Base-by-base conservation (phyloP, 2,797 vertebrate species). In the Spondyliosoma cantharus region DNA sequence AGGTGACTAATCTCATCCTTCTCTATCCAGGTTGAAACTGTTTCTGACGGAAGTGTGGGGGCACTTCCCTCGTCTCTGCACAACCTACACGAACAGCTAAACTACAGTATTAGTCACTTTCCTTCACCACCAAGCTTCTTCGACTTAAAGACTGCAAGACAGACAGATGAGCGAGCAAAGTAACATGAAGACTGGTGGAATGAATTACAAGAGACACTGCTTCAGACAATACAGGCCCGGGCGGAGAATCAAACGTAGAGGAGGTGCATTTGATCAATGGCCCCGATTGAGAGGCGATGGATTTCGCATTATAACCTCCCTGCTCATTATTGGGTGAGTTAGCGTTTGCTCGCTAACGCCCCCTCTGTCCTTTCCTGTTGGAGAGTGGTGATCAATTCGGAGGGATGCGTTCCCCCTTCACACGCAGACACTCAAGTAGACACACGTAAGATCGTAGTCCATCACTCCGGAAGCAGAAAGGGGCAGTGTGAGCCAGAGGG, bases 241-340 rank as follows among this genome's bases (percentile, higher is more conserved):
- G 72, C 54, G 24, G 69, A 75, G 72, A 86, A 90, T 87, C 86
- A 90, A 89, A 91, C 77, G 84, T 78, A 86, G 66, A 72, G 57
- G 46, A 89, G 78, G 72, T 48, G 11, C 59, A 65, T 90, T 87
- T 88, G 90, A 94, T 93, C 90, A 91, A 92, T 93, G 86, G 81
- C 72, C 88, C 80, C 82, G 60, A 93, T 89, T 91, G 91, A 93
- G 90, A 92, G 77, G 70, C 80, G 67, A 93, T 93, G 87, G 92
- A 93, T 93, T 94, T 94, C 69, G 48, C 90, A 93, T 92, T 90
- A 92, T 90, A 91, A 85, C 90, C 83, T 85, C 85, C 84, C 80
- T 88, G 85, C 90, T 92, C 89, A 91, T 90, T 92, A 93, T 92
- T 90, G 89, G 89, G 80, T 80, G 83, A 86, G 90, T 92, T 91